Conservation (phyloP, 1,140 invertebrate species). For the Campodea augens region DNA sequence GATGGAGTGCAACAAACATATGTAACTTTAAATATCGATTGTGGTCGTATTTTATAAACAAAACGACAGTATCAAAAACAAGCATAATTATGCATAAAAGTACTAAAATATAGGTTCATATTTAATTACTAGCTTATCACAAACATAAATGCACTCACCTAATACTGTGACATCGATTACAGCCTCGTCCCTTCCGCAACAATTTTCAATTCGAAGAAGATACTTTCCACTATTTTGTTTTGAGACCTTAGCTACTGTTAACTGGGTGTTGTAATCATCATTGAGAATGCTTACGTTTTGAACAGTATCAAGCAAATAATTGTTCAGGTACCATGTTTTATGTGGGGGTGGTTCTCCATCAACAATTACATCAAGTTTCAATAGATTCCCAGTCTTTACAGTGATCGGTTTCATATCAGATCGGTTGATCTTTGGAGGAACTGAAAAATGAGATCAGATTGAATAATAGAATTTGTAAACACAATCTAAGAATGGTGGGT, state of each 20-base stretch:
- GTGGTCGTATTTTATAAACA: no score
- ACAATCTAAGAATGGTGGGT: not conserved
- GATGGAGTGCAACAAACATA: no score
- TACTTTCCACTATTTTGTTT: conserved; percentile 68
- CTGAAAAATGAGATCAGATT: no score
- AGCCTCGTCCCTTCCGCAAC: conserved; percentile 74
- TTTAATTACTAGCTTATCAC: no score
- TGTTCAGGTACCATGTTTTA: conserved; percentile 68
- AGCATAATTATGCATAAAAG: no score
- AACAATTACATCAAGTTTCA: conserved; percentile 75
- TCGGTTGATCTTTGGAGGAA: conserved; percentile 78
- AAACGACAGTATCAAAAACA: no score
- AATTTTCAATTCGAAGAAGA: conserved; percentile 74
- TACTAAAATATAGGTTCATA: no score
- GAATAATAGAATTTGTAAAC: no score
- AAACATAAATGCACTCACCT: conserved; percentile 22
- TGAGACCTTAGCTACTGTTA: conserved; percentile 48
- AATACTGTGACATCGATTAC: conserved; percentile 71
- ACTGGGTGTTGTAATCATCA: conserved; percentile 70
- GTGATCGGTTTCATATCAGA: conserved; percentile 68
- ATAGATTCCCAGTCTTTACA: conserved; percentile 65
- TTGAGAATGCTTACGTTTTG: conserved; percentile 55
- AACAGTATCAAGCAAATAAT: conserved; percentile 41
- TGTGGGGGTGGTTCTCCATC: conserved; percentile 71
- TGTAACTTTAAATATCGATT: no score